Evolutionary conservation across 2,113 vertebrate genomes (phyloP), one percentile per base, ranked within the genome.

Genomic region (Indicator indicator): DNA sequence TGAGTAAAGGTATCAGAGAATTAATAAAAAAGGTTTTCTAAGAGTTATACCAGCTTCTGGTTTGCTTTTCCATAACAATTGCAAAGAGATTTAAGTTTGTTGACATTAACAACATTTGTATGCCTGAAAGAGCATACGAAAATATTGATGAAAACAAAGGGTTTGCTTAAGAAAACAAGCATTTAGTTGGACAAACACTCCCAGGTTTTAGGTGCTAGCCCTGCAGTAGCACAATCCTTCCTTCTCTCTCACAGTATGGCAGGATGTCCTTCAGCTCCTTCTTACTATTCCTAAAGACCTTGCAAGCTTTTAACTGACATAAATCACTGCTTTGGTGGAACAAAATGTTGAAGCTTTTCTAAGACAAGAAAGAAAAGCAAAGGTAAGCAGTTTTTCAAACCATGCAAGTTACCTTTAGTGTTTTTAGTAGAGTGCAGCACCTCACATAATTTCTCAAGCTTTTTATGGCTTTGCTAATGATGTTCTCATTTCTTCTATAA

Each of bases 391-490:
- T 38, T 85, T 76, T 80, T 80, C 13, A 55, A 85, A n/a, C 19
- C 33, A 1, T 20, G 7, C 30, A 54, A 76, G 46, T 65, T 75
- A 2, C 1, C 21, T 60, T 88, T 64, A 73, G 33, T 58, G 42
- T 62, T 89, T 77, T 48, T 71, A 88, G 16, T 72, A 65, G 58
- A 65, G 59, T 62, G 52, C 58, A 74, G 81, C 63, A 27, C 93
- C 89, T n/a, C 40, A 48, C 72, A 9, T 69, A 6, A 78, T 84
- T 93, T 81, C 50, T 86, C 32, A 74, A 38, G 50, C 54, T 93
- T 89, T 91, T 95, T 71, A 63, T 86, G 71, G 85, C 62, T 88
- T 88, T 78, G 38, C 85, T 95, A 74, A 96, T 48, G 60, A 77
- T 72, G 48, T 58, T 88, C 72, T 88, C 48, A 74, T 95, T 89